A percentile compares a stretch with the other conserved stretches of the same genome.
These are phyloP conservation scores for Hermetia illucens DNA, from an alignment of 1,140 invertebrate genomes.

Conservation along the genomic window DNA sequence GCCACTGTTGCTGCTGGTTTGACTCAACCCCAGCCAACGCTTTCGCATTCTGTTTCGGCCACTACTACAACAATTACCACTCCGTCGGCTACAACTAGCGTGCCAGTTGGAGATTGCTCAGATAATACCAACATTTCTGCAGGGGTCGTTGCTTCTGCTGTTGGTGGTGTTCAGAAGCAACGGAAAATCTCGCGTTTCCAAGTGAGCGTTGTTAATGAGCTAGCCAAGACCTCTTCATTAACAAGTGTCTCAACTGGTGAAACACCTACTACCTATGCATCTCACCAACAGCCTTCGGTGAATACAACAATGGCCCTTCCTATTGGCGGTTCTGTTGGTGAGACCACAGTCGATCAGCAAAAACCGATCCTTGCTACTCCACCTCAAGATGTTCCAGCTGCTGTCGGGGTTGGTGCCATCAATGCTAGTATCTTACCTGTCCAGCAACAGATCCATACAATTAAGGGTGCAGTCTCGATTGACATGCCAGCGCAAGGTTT, in stretches of 20 bases:
- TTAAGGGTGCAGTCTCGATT: too few relatives aligned
- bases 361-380: not conserved
- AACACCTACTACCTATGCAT: slow-evolving; percentile 9
- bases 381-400: not conserved
- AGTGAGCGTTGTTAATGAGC: slow-evolving; percentile 25
- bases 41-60: not conserved
- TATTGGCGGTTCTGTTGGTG: not conserved
- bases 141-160: too few relatives aligned
- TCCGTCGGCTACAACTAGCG: too few relatives aligned
- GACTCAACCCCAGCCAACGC: not conserved
- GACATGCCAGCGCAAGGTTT: too few relatives aligned
- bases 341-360: not conserved
- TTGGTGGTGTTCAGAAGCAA: too few relatives aligned
- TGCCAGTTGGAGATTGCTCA: too few relatives aligned
- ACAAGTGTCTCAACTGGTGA: too few relatives aligned
- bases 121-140: too few relatives aligned
- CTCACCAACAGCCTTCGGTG: not conserved
- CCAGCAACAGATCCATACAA: too few relatives aligned
- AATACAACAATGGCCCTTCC: slow-evolving; percentile 1
- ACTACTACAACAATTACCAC: not conserved
- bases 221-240: too few relatives aligned
- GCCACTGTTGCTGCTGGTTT: not conserved
- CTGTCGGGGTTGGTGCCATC: not conserved
- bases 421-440: too few relatives aligned
- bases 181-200: slow-evolving; percentile 27